phyloP scores from a whole-genome alignment of 2,888 invertebrate species.

The Mesoligia furuncula region DNA sequence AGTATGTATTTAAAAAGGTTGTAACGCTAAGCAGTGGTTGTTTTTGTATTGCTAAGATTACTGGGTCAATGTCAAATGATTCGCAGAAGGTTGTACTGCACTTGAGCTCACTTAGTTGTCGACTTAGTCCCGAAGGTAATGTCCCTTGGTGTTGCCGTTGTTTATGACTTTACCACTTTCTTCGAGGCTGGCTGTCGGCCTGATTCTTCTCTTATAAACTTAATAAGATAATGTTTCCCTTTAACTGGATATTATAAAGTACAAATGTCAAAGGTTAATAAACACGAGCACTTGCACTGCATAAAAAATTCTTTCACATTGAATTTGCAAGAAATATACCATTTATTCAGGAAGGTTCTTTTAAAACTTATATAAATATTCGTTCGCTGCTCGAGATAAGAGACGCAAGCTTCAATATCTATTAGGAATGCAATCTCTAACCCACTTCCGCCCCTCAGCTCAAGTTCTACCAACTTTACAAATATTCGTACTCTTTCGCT shows the following conservation, averaged over 20 bases:
- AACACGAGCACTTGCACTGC: background rate
- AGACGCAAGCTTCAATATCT: constrained; percentile 51
- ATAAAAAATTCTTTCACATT: background rate
- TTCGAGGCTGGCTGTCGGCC: too few relatives aligned
- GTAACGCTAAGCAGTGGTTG: background rate
- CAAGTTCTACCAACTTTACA: constrained; percentile 47
- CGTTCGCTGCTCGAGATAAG: constrained; percentile 38
- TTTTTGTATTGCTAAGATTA: background rate
- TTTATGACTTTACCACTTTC: background rate
- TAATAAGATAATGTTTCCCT: background rate
- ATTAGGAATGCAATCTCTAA: constrained; percentile 58
- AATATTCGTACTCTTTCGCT: constrained; percentile 39
- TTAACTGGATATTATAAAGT: background rate
- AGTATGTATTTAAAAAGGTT: background rate
- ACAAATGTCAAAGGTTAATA: background rate
- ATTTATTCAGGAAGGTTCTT: constrained; percentile 27
- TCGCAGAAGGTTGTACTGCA: background rate
- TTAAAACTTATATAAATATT: constrained; percentile 49
- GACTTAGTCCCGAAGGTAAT: background rate
- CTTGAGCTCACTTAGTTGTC: background rate
- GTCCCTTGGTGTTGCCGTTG: background rate
- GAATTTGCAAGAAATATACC: constrained; percentile 11
- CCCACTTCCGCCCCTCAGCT: constrained; percentile 35
- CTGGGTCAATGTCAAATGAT: background rate
- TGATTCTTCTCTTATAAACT: too few relatives aligned